Conservation (phyloP, 92 coral and sea anemone genomes). For the Galaxea fascicularis region DNA sequence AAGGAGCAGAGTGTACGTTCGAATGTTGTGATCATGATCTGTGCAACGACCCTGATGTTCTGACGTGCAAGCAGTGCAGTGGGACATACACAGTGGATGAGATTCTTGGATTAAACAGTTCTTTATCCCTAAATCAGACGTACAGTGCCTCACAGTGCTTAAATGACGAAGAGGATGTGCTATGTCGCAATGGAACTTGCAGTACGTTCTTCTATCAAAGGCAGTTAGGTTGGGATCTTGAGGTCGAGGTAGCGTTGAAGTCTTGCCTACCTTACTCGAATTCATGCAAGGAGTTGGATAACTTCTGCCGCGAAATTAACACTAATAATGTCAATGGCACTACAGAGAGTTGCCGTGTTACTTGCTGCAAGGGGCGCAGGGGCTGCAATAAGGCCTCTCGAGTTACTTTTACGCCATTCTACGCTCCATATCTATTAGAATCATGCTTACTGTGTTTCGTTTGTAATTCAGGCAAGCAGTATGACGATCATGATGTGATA, state of each 20-base stretch:
- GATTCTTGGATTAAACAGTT: background rate
- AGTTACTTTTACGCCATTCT: background rate
- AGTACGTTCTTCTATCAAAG: background rate
- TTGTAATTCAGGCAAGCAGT: background rate
- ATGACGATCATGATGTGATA: no score
- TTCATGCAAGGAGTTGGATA: no score
- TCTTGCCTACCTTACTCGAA: background rate
- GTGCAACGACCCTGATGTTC: background rate
- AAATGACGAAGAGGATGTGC: background rate
- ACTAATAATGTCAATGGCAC: background rate
- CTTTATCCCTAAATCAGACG: background rate
- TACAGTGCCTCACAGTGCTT: background rate
- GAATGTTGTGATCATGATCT: slow-evolving; percentile 8
- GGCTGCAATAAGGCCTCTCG: slow-evolving; percentile 4
- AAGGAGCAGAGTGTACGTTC: background rate
- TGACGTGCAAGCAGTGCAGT: slow-evolving; percentile 9
- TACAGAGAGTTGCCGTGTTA: background rate
- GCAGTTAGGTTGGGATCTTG: background rate
- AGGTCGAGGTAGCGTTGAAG: background rate
- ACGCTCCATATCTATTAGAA: background rate
- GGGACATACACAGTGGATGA: background rate
- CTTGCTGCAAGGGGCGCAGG: background rate
- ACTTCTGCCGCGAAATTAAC: no score
- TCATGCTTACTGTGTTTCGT: background rate
- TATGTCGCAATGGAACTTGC: background rate